A percentile compares a stretch with the other conserved stretches of the same genome.
These are phyloP conservation scores for Sarcoramphus papa DNA, from an alignment of 2,797 vertebrate genomes.

Conservation along the genomic window DNA sequence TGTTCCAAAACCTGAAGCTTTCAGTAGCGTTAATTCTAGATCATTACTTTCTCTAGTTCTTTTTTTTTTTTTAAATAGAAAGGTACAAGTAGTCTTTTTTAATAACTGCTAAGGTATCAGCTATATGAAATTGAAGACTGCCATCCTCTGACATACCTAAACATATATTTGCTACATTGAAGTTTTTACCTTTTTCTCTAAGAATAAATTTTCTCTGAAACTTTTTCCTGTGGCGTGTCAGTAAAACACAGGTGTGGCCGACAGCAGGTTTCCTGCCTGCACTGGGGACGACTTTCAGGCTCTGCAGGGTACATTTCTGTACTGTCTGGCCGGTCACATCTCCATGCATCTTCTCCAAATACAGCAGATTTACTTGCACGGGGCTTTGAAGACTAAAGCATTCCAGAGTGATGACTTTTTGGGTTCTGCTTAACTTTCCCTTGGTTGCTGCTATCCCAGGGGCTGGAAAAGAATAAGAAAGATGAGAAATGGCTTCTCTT, in stretches of 20 bases:
- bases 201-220: background rate
- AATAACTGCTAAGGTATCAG: background rate
- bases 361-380: slow-evolving; percentile 16
- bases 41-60: background rate
- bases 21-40: background rate
- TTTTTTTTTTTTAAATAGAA: background rate
- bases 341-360: background rate
- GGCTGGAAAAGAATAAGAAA: slow-evolving; percentile 20
- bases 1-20: background rate
- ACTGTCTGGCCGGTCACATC: background rate
- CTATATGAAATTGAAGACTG: background rate
- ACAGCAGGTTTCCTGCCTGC: background rate
- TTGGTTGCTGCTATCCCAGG: background rate
- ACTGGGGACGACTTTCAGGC: background rate
- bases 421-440: background rate
- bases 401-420: background rate
- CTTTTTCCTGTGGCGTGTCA: background rate
- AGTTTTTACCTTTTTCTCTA: slow-evolving; percentile 43
- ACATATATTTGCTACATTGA: background rate
- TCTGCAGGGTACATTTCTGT: background rate
- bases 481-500: background rate
- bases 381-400: background rate
- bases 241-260: background rate
- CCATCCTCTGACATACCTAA: background rate
- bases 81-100: background rate